Evolutionary conservation across 2,888 invertebrate genomes (phyloP), one percentile per base, ranked within the genome.

Genomic region (Andrena hattorfiana): DNA sequence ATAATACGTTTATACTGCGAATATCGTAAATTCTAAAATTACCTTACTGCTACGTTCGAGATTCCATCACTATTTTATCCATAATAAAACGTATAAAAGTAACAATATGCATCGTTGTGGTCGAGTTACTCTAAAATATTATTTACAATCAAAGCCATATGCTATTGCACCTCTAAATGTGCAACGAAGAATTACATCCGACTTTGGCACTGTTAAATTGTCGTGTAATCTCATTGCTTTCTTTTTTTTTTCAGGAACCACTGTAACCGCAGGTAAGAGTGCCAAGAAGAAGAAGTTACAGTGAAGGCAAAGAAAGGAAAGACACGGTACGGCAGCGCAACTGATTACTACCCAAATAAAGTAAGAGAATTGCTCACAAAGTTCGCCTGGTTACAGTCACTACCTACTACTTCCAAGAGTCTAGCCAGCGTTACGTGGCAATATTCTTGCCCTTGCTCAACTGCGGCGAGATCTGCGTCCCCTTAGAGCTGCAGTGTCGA

Each of bases 391-490:
- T 64, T 54, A 56, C 32, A 49, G 28, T 42, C 49, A 60, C 56
- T 67, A 67, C 7, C 72, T 69, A 64, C 75, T 71, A 79, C 56
- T 77, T 62, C 35, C 32, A 64, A 64, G 64, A 83, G 71, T 42
- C 2, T 16, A 48, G 66, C 59, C 48, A 62, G 60, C 62, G 67
- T 81, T 84, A 85, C 23, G 73, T 77, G 48, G 71, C 72, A 35
- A 85, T 83, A 56, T 91, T 92, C 20, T 90, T 91, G 35, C 77
- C 85, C 73, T 93, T 93, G 72, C 92, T 92, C 66, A 91, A 81
- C 72, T 92, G 90, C 13, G 93, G 92, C 13, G 93, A 93, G 69
- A 93, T 93, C 78, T 93, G 93, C 2, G 93, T 93, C 16, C 91
- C 93, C 71, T 93, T 94, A 2, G 92, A 93, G 66, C 91, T 93